Base-by-base conservation (phyloP, 2,797 vertebrate species). In the Acanthis flammea region DNA sequence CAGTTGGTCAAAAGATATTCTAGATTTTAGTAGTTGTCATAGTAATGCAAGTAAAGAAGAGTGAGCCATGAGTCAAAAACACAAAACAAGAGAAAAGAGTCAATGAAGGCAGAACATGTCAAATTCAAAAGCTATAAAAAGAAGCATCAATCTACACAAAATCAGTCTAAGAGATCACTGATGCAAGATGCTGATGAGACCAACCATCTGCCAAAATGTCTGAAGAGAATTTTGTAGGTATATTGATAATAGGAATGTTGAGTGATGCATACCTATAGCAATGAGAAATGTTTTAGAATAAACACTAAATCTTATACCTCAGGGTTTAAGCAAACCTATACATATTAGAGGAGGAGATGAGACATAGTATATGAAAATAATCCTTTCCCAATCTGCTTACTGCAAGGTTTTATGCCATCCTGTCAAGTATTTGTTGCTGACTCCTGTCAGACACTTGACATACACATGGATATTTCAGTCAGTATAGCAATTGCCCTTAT, bases 161-260 rank as follows among this genome's bases (percentile, higher is more conserved):
- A 74, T 31, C 79, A 90, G 51, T 62, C 30, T 81, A 55, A 48
- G 24, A 66, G 68, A 80, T 66, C 35, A 54, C 19, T 77, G 77
- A 70, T 73, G 39, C 35, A 87, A 82, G 81, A 85, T 7, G 31
- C 23, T 65, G 25, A 14, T 67, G 42, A 94, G 63, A 68, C 9
- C 6, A 75, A 83, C 1, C 23, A 71, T 19, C 77, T 86, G 81
- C 47, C 50, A 47, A 6, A 18, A 24, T 2, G 14, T 30, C n/a
- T 61, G 16, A 57, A 76, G 50, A 75, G 11, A 23, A 62, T 23
- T 66, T 41, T 28, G 35, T 14, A 83, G 8, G 9, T 63, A 27
- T n/a, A 60, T 0, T 19, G 37, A 6, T 39, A 76, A 76, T 9
- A 70, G 51, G 48, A 79, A 75, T 0, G 0, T 25, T 17, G 37